These are phyloP conservation scores for Cordylochernes scorpioides DNA, from an alignment of 2,888 invertebrate genomes.

Conservation along the genomic window DNA sequence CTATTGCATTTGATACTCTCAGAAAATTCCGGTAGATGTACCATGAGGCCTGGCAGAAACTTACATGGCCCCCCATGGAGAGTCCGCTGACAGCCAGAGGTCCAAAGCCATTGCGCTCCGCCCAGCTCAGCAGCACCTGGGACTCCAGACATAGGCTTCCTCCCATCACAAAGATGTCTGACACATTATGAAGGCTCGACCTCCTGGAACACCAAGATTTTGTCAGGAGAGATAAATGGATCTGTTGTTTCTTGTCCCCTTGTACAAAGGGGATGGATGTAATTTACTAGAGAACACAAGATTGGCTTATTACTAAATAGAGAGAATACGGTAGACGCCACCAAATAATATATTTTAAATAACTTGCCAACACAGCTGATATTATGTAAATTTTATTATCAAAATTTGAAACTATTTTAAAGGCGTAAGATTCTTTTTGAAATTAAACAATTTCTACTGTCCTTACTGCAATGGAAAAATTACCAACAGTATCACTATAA, in stretches of 20 bases:
- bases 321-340: too few relatives aligned
- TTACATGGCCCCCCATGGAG: constrained; percentile 93
- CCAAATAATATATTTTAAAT: too few relatives aligned
- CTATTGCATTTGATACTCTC: too few relatives aligned
- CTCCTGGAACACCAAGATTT: too few relatives aligned
- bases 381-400: too few relatives aligned
- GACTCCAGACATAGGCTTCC: constrained; percentile 82
- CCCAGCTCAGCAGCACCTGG: constrained; percentile 73
- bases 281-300: background rate
- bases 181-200: constrained; percentile 73
- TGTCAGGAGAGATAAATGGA: constrained; percentile 2
- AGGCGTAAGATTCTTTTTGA: too few relatives aligned
- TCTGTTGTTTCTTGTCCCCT: background rate
- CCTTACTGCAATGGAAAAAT: too few relatives aligned
- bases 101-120: constrained; percentile 61
- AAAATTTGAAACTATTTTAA: too few relatives aligned
- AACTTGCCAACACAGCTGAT: too few relatives aligned
- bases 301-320: too few relatives aligned
- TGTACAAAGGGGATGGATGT: background rate
- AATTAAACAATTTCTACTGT: too few relatives aligned
- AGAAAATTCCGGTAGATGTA: background rate
- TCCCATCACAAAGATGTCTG: constrained; percentile 97
- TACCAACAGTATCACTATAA: too few relatives aligned
- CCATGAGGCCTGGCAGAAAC: constrained; percentile 20
- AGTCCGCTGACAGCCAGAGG: constrained; percentile 81